Conservation (phyloP, 1,140 invertebrate species). For the Trichonephila inaurata region DNA sequence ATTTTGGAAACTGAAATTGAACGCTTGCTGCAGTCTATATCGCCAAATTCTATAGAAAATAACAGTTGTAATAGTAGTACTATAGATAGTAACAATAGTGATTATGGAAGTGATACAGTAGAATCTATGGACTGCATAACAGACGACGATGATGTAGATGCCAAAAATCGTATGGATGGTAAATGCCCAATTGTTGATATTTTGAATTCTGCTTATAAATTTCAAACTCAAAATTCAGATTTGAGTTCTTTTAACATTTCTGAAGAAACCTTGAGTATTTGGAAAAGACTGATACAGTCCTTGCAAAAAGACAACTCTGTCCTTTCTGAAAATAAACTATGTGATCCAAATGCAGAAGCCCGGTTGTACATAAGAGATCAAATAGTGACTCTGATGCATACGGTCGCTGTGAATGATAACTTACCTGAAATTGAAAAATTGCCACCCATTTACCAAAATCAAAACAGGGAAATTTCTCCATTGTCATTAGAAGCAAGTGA, state of each 20-base stretch:
- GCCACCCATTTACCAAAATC: background rate
- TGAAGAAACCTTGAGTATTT: slow-evolving; percentile 78
- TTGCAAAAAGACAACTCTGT: slow-evolving; percentile 81
- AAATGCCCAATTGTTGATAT: slow-evolving; percentile 41
- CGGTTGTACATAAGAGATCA: slow-evolving; percentile 95
- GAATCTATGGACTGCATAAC: slow-evolving; percentile 77
- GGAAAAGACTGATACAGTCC: slow-evolving; percentile 77
- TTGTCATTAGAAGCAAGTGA: background rate
- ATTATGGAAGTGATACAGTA: slow-evolving; percentile 78
- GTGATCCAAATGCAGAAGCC: slow-evolving; percentile 85
- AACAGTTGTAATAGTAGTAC: slow-evolving; percentile 75
- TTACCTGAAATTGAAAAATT: slow-evolving; percentile 3
- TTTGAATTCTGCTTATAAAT: slow-evolving; percentile 22
- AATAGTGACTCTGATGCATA: slow-evolving; percentile 94
- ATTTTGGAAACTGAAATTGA: slow-evolving; percentile 77
- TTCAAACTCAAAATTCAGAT: slow-evolving; percentile 33
- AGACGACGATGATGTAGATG: slow-evolving; percentile 69
- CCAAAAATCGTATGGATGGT: slow-evolving; percentile 1
- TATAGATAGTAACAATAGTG: slow-evolving; percentile 77
- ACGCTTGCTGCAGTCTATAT: slow-evolving; percentile 75
- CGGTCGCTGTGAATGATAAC: slow-evolving; percentile 84
- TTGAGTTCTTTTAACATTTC: slow-evolving; percentile 72
- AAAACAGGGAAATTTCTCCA: background rate
- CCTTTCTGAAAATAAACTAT: slow-evolving; percentile 12
- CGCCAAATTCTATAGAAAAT: slow-evolving; percentile 64